Evolutionary conservation across 2,113 vertebrate species (phyloP).

Genomic region (Drymodes brunneopygia): DNA sequence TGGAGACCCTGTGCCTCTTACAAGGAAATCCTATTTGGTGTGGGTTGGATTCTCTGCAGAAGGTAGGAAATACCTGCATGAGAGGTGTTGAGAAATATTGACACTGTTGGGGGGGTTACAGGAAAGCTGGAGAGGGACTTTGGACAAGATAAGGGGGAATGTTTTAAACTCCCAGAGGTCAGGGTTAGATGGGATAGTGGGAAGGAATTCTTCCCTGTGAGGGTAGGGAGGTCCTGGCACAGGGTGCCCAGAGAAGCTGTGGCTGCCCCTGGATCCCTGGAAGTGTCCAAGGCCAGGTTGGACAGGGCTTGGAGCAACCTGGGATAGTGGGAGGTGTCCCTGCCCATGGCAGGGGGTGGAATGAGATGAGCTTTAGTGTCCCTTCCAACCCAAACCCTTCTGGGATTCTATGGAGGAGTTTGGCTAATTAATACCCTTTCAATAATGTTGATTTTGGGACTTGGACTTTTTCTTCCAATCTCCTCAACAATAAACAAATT

Average conservation of each 20-base stretch:
- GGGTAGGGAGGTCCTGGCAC: not conserved
- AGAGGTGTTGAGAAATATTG: not conserved
- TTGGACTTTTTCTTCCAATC: not conserved
- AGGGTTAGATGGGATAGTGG: not conserved
- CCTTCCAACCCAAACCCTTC: not conserved
- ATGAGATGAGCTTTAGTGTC: fast-evolving
- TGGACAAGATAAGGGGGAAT: not conserved
- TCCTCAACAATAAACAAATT: not conserved
- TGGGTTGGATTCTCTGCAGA: slow-evolving; percentile 95
- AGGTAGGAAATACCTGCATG: slow-evolving; percentile 67
- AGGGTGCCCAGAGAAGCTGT: not conserved
- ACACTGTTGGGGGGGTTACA: not conserved
- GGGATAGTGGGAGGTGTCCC: not conserved
- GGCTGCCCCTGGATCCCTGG: not conserved
- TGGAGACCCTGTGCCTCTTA: slow-evolving; percentile 85
- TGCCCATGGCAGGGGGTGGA: not conserved
- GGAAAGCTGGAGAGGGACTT: not conserved
- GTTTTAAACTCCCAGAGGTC: not conserved
- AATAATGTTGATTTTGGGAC: not conserved
- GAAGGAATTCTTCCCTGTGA: fast-evolving
- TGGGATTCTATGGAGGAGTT: not conserved
- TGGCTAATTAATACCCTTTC: not conserved
- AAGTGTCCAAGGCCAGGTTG: not conserved
- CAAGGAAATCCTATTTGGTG: slow-evolving; percentile 79
- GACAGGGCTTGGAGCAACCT: fast-evolving